Conservation (phyloP, 2,888 invertebrate genomes). For the Abrostola tripartita region DNA sequence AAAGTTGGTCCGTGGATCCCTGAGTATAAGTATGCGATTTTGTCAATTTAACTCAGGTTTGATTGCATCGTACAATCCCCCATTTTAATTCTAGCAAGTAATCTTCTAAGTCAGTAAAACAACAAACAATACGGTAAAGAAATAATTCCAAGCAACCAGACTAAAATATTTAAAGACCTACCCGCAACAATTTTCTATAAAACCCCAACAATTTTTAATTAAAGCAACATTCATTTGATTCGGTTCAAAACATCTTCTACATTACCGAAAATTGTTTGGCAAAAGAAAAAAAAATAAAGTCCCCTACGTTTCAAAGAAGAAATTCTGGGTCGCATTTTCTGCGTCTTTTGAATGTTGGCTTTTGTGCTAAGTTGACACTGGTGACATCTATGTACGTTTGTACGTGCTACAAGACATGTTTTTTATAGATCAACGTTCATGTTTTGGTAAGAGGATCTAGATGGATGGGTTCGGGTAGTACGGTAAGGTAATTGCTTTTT, state of each 20-base stretch:
- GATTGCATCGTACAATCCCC: too few species aligned
- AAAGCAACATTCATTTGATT: conserved; percentile 31
- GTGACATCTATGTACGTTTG: conserved; percentile 22
- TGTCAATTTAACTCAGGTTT: too few species aligned
- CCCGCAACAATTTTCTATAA: not conserved
- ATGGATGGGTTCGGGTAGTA: too few species aligned
- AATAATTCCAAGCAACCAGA: not conserved
- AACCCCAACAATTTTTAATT: conserved; percentile 30
- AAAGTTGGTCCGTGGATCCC: too few species aligned
- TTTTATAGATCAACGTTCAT: conserved; percentile 5
- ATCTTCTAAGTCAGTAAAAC: too few species aligned
- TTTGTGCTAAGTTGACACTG: conserved; percentile 52
- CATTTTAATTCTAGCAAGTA: too few species aligned
- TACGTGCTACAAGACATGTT: conserved; percentile 25
- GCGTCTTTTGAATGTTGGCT: conserved; percentile 38
- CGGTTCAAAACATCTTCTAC: conserved; percentile 35
- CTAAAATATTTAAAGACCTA: not conserved
- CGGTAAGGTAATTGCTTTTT: too few species aligned
- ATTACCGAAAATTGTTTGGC: conserved; percentile 32
- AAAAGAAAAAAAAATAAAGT: conserved; percentile 26
- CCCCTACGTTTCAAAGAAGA: conserved; percentile 13
- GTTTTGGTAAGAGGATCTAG: not conserved
- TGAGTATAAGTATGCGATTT: too few species aligned
- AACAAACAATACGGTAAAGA: not conserved
- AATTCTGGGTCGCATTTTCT: conserved; percentile 50